A percentile compares a stretch with the other conserved stretches of the same genome.
These are phyloP conservation scores for Ctenosaura bakeri DNA, from an alignment of 2,797 vertebrate genomes.

Conservation along the genomic window DNA sequence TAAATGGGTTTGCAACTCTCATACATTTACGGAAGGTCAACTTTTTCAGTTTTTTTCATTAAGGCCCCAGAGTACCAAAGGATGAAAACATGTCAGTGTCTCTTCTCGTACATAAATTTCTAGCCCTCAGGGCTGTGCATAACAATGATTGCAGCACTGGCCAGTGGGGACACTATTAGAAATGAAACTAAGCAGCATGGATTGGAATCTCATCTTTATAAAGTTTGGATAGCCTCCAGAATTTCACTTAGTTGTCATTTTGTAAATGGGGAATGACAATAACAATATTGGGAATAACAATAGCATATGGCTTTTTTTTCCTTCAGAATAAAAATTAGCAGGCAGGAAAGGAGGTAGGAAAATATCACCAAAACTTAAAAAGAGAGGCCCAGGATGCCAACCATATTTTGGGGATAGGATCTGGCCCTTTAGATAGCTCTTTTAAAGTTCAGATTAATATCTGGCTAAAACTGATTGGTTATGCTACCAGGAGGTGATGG, in stretches of 20 bases:
- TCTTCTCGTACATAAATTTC: conserved; percentile 14
- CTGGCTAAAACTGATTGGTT: neutral
- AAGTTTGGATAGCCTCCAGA: neutral
- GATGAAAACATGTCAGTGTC: conserved; percentile 1
- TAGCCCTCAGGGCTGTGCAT: conserved; percentile 32
- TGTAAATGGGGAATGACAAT: conserved; percentile 3
- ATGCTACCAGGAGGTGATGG: neutral
- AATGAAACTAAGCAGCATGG: neutral
- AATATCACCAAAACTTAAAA: no score
- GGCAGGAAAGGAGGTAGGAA: no score
- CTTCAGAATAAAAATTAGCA: no score
- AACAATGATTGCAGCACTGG: neutral
- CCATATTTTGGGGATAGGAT: no score
- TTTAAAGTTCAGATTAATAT: no score
- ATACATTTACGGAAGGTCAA: conserved; percentile 22
- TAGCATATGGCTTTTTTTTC: neutral
- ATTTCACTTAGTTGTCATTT: neutral
- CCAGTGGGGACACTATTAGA: neutral
- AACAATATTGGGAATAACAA: neutral
- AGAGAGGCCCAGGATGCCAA: no score
- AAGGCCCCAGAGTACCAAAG: conserved; percentile 13
- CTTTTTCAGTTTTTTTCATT: conserved; percentile 8
- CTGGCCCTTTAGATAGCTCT: no score
- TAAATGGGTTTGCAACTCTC: conserved; percentile 18
- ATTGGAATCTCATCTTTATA: conserved; percentile 5